Conservation (phyloP, 2,113 vertebrate species). For the Xiphophorus hellerii region DNA sequence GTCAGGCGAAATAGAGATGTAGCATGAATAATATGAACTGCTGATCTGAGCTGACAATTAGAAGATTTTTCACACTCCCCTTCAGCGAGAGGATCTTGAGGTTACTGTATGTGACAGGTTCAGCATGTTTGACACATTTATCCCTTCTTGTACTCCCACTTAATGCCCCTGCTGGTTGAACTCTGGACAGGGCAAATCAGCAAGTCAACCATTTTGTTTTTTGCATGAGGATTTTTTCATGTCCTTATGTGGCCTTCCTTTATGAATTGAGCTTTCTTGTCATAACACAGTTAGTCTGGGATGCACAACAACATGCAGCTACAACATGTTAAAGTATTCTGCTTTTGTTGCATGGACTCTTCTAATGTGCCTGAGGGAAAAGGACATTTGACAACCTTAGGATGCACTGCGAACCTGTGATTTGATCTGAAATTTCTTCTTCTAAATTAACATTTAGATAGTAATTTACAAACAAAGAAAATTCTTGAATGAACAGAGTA, state of each 20-base stretch:
- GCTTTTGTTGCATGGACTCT: not conserved
- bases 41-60: not conserved
- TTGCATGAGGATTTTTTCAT: not conserved
- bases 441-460: no score
- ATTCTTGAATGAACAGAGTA: no score
- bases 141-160: slow-evolving; percentile 1
- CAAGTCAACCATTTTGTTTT: not conserved
- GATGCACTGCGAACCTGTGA: not conserved
- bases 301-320: not conserved
- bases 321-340: not conserved
- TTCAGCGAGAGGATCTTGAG: slow-evolving; percentile 37
- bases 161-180: slow-evolving; percentile 21
- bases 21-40: slow-evolving; percentile 16
- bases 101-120: slow-evolving; percentile 56
- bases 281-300: not conserved
- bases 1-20: not conserved
- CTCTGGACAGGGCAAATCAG: slow-evolving; percentile 8
- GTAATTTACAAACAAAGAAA: no score
- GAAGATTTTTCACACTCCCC: slow-evolving; percentile 27
- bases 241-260: slow-evolving; percentile 3
- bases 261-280: not conserved
- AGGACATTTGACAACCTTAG: not conserved
- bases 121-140: slow-evolving; percentile 37
- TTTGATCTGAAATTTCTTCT: not conserved
- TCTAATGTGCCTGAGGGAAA: not conserved